Evolutionary conservation across 2,797 vertebrate species (phyloP).

Genomic region (Oophaga sylvatica): DNA sequence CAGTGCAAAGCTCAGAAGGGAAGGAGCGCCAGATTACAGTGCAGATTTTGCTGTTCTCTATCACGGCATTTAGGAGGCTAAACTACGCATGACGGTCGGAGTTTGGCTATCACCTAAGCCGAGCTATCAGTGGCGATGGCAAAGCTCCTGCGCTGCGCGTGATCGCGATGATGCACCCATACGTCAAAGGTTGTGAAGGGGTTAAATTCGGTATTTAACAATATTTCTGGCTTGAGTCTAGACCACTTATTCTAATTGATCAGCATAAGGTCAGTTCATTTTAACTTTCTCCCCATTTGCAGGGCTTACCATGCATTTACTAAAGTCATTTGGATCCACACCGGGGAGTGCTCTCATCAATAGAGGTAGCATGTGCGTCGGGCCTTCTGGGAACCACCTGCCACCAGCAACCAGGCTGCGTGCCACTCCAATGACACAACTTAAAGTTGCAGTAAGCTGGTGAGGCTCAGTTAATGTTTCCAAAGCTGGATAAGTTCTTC

Average conservation of each 20-base stretch:
- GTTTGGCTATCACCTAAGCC: too few relatives aligned
- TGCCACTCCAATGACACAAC: slow-evolving; percentile 95
- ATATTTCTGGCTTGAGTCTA: neutral
- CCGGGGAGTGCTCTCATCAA: slow-evolving; percentile 96
- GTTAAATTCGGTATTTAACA: too few relatives aligned
- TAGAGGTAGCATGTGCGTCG: slow-evolving; percentile 95
- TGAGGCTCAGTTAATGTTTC: slow-evolving; percentile 97
- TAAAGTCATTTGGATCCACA: slow-evolving; percentile 98
- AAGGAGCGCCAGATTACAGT: too few relatives aligned
- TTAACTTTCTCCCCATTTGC: neutral
- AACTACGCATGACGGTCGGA: too few relatives aligned
- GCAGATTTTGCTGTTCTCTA: too few relatives aligned
- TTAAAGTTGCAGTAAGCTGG: slow-evolving; percentile 95
- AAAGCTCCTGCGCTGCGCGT: too few relatives aligned
- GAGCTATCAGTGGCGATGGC: too few relatives aligned
- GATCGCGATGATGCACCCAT: too few relatives aligned
- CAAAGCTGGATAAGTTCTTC: slow-evolving; percentile 93
- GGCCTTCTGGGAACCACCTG: slow-evolving; percentile 90
- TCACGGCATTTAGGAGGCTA: too few relatives aligned
- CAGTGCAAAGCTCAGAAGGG: too few relatives aligned
- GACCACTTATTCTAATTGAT: neutral
- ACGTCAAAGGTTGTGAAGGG: too few relatives aligned
- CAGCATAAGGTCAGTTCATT: neutral
- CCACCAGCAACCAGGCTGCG: slow-evolving; percentile 92
- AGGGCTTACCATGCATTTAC: slow-evolving; percentile 94